Percentiles rank a stretch among this genome's conserved stretches.
These are phyloP conservation scores for Anser cygnoides DNA, from an alignment of 2,113 vertebrate species.

Conservation along the genomic window DNA sequence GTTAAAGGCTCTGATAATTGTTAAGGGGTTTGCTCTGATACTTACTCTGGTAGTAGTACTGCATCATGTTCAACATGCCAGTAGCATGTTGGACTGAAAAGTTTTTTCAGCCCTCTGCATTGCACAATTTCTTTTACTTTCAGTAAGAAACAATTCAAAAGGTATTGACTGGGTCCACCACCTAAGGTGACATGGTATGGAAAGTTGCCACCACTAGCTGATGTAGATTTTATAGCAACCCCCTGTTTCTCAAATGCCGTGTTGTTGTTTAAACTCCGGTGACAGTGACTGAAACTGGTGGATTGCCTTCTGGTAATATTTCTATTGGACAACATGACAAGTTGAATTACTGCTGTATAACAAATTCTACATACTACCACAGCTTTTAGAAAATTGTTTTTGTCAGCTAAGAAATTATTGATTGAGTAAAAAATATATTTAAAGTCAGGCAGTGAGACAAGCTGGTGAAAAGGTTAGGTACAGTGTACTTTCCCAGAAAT, in stretches of 20 bases:
- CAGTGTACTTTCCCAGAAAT: conserved; percentile 24
- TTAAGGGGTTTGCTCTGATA: not conserved
- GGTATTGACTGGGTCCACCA: not conserved
- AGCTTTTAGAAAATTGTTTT: conserved; percentile 66
- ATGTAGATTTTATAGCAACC: conserved; percentile 29
- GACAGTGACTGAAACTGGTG: conserved; percentile 58
- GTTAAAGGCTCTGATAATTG: not conserved
- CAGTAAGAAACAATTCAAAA: conserved; percentile 24
- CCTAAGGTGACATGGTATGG: conserved; percentile 9
- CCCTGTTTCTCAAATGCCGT: conserved; percentile 26
- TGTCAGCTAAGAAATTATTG: conserved; percentile 69
- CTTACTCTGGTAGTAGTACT: not conserved
- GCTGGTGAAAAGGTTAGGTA: conserved; percentile 39
- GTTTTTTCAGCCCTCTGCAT: not conserved
- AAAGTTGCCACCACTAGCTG: not conserved
- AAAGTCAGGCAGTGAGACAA: conserved; percentile 43
- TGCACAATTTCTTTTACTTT: not conserved
- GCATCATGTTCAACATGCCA: not conserved
- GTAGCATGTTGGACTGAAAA: not conserved
- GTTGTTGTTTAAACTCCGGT: conserved; percentile 49
- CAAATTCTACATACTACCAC: conserved; percentile 56
- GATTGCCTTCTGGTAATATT: conserved; percentile 63
- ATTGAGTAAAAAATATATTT: conserved; percentile 66
- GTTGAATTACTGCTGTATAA: conserved; percentile 65
- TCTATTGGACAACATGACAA: conserved; percentile 58